These are phyloP conservation scores for Liopterus haemorrhoidalis DNA, from an alignment of 2,888 invertebrate genomes.

Conservation along the genomic window DNA sequence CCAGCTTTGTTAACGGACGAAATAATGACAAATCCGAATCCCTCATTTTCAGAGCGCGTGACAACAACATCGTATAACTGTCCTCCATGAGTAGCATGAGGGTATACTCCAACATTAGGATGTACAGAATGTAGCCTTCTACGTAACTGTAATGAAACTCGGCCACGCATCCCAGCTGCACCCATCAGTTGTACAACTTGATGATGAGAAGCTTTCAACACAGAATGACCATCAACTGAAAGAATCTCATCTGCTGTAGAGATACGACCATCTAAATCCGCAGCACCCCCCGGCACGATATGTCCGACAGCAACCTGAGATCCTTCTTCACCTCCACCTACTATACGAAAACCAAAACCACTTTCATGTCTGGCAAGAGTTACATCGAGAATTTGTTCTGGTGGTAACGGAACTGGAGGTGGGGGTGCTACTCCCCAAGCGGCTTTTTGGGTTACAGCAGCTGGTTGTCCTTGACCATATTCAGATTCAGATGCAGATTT, in stretches of 20 bases:
- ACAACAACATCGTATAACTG: conserved; percentile 88
- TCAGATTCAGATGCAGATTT: conserved; percentile 16
- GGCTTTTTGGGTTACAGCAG: conserved; percentile 42
- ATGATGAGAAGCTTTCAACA: conserved; percentile 79
- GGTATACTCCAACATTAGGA: conserved; percentile 22
- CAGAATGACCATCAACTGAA: conserved; percentile 72
- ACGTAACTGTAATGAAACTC: conserved; percentile 74
- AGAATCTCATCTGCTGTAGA: conserved; percentile 90
- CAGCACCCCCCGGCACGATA: conserved; percentile 93
- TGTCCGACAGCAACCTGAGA: conserved; percentile 94
- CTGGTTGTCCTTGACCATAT: conserved; percentile 12
- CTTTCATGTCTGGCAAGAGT: conserved; percentile 82
- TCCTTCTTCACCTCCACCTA: conserved; percentile 96
- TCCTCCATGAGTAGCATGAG: conserved; percentile 45
- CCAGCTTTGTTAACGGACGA: conserved; percentile 87
- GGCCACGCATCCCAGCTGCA: conserved; percentile 77
- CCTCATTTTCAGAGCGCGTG: conserved; percentile 84
- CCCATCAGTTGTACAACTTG: conserved; percentile 91
- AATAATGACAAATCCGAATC: conserved; percentile 98
- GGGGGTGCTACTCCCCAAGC: conserved; percentile 6
- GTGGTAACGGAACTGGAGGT: conserved; percentile 1
- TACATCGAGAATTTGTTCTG: too few species aligned
- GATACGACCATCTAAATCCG: conserved; percentile 83
- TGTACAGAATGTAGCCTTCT: conserved; percentile 47
- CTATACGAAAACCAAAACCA: conserved; percentile 97